Conservation (phyloP, 1,140 invertebrate genomes). For the Eueides isabella region DNA sequence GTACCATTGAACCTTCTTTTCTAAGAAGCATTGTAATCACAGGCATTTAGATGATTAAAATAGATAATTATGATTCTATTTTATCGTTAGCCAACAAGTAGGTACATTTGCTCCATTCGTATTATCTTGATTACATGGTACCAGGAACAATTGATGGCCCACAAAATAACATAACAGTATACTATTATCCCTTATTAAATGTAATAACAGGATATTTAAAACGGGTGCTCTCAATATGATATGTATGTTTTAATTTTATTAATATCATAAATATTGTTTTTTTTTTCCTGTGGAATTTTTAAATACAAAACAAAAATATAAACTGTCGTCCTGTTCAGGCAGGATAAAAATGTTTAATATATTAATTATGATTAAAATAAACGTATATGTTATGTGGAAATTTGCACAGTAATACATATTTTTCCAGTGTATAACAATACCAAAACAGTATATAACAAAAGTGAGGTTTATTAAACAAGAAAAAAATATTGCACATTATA, state of each 20-base stretch:
- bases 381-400: too few relatives aligned
- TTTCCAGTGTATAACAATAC: too few relatives aligned
- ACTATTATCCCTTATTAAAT: slow-evolving; percentile 20
- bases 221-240: neutral
- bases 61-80: slow-evolving; percentile 66
- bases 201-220: slow-evolving; percentile 7
- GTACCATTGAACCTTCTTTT: slow-evolving; percentile 20
- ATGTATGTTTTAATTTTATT: neutral
- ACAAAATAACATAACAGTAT: slow-evolving; percentile 25
- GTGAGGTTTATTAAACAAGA: too few relatives aligned
- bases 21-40: slow-evolving; percentile 37
- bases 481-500: too few relatives aligned
- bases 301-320: neutral
- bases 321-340: too few relatives aligned
- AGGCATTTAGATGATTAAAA: slow-evolving; percentile 68
- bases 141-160: slow-evolving; percentile 22
- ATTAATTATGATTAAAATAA: too few relatives aligned
- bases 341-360: too few relatives aligned
- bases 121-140: slow-evolving; percentile 36
- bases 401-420: too few relatives aligned
- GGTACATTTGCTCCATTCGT: slow-evolving; percentile 58
- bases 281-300: neutral
- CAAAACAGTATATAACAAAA: too few relatives aligned
- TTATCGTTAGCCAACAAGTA: slow-evolving; percentile 58
- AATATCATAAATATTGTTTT: neutral